phyloP scores from a whole-genome alignment of 2,797 vertebrate species.

The Fratercula arctica region DNA sequence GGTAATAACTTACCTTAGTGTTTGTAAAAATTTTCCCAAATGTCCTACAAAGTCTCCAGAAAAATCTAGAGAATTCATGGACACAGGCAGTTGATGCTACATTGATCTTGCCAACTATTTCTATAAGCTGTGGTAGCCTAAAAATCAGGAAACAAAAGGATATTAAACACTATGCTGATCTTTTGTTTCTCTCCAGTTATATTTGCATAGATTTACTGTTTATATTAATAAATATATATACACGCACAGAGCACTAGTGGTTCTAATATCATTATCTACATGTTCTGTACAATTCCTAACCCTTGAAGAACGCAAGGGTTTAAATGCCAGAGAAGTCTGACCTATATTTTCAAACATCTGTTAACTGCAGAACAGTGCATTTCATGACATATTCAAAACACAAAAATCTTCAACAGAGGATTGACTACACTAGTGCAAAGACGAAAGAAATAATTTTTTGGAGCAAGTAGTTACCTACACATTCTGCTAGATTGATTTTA shows the following conservation, averaged over 20 bases:
- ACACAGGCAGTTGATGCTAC: conserved; percentile 95
- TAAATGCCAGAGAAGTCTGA: neutral
- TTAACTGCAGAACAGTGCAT: neutral
- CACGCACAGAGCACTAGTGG: rapidly evolving
- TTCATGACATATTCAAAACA: neutral
- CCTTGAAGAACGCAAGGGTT: neutral
- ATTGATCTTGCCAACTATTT: conserved; percentile 95
- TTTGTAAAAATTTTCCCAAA: conserved; percentile 99
- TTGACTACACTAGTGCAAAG: neutral
- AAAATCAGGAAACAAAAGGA: conserved; percentile 41
- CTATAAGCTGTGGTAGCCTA: conserved; percentile 94
- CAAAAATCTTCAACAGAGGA: neutral
- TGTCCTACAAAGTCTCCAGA: conserved; percentile 97
- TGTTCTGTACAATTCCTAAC: neutral
- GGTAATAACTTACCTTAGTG: conserved; percentile 84
- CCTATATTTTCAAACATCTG: neutral
- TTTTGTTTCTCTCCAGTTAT: neutral
- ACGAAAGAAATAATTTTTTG: neutral
- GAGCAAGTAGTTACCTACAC: neutral
- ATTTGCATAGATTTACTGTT: neutral
- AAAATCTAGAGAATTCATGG: conserved; percentile 98
- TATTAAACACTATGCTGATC: neutral
- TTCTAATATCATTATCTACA: neutral
- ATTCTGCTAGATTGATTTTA: neutral
- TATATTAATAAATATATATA: neutral